These are phyloP conservation scores for Drosophila paramelanica DNA, from an alignment of 2,888 invertebrate genomes.

Conservation along the genomic window DNA sequence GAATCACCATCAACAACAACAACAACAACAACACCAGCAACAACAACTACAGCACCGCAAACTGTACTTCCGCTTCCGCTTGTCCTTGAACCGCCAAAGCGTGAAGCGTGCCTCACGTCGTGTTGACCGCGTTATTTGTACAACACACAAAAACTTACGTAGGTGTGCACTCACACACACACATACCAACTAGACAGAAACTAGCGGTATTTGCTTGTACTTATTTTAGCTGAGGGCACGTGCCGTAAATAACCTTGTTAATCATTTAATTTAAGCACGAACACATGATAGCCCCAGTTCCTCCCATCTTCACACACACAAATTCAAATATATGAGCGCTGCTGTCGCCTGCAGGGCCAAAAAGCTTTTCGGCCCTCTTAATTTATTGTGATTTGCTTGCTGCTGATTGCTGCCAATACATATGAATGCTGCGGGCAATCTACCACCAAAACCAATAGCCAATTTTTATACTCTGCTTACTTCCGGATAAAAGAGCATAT, in stretches of 20 bases:
- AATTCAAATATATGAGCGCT: conserved; percentile 27
- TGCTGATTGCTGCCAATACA: conserved; percentile 35
- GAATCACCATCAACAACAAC: conserved; percentile 18
- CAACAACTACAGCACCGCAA: conserved; percentile 53
- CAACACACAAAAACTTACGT: conserved; percentile 31
- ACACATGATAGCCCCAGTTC: conserved; percentile 38
- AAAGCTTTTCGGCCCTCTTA: conserved; percentile 34
- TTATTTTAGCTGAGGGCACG: conserved; percentile 35
- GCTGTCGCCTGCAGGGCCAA: conserved; percentile 10
- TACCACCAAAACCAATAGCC: conserved; percentile 16
- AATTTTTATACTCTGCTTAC: not conserved
- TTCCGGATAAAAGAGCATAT: not conserved
- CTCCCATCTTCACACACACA: not conserved
- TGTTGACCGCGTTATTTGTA: conserved; percentile 41
- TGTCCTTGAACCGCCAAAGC: conserved; percentile 57
- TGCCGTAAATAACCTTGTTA: conserved; percentile 76
- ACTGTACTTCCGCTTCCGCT: conserved; percentile 61
- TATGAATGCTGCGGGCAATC: conserved; percentile 26
- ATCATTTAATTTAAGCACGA: conserved; percentile 80
- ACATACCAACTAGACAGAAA: conserved; percentile 6
- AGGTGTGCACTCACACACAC: conserved; percentile 17
- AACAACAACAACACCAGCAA: conserved; percentile 17
- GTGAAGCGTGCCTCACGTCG: conserved; percentile 17
- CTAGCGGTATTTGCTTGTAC: conserved; percentile 15
- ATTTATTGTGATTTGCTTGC: conserved; percentile 66